A percentile compares a stretch with the other conserved stretches of the same genome.
These are phyloP conservation scores for Notarius lentiginosus DNA, from an alignment of 2,113 vertebrate species.

Conservation along the genomic window DNA sequence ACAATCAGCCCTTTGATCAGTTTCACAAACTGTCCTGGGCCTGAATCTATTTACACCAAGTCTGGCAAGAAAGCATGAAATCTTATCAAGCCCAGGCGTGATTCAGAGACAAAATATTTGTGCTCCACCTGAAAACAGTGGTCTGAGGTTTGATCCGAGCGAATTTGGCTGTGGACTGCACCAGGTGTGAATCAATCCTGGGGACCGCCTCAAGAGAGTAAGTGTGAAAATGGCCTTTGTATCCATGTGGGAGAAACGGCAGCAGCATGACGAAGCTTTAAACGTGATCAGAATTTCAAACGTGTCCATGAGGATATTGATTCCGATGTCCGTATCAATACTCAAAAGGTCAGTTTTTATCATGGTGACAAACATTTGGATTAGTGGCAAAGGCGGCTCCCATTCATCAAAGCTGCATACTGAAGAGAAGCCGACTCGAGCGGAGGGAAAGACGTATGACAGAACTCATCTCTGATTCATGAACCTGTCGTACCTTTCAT, in stretches of 20 bases:
- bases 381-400: neutral
- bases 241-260: neutral
- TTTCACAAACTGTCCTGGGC: neutral
- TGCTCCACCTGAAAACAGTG: neutral
- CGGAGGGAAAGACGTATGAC: neutral
- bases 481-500: neutral
- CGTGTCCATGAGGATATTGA: neutral
- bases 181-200: conserved; percentile 11
- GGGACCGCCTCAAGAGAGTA: neutral
- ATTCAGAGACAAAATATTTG: neutral
- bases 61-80: conserved; percentile 1
- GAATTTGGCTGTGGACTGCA: neutral
- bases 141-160: neutral
- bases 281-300: conserved; percentile 14
- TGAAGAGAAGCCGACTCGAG: neutral
- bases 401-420: neutral
- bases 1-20: neutral
- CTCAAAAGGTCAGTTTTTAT: neutral
- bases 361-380: neutral
- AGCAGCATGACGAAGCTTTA: conserved; percentile 11
- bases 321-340: conserved; percentile 6
- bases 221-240: conserved; percentile 3
- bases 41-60: neutral
- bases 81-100: neutral
- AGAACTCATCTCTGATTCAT: conserved; percentile 7